A percentile compares a stretch with the other conserved stretches of the same genome.
Evolutionary conservation across 2,797 vertebrate genomes (phyloP).

Genomic region (Betta splendens): DNA sequence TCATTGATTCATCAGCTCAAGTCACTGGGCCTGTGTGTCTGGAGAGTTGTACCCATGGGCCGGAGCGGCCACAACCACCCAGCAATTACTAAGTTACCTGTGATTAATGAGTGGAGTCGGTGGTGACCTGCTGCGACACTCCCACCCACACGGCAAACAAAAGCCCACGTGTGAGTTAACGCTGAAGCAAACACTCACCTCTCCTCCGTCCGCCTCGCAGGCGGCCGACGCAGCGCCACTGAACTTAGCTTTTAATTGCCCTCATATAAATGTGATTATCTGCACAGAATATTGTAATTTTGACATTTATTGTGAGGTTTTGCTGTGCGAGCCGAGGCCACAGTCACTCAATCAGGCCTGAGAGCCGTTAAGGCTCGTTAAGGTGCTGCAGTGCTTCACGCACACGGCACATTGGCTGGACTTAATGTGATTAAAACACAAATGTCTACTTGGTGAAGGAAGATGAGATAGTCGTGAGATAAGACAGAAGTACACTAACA

Average conservation of each 20-base stretch:
- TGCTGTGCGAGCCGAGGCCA: background rate
- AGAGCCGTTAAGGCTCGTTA: slow-evolving; percentile 19
- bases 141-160: slow-evolving; percentile 3
- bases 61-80: slow-evolving; percentile 65
- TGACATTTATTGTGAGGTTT: slow-evolving; percentile 50
- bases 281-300: slow-evolving; percentile 43
- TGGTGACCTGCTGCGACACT: slow-evolving; percentile 14
- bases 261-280: slow-evolving; percentile 23
- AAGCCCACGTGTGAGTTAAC: slow-evolving; percentile 1
- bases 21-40: slow-evolving; percentile 21
- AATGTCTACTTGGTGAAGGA: background rate
- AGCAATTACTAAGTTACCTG: slow-evolving; percentile 75
- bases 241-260: slow-evolving; percentile 40
- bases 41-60: slow-evolving; percentile 25
- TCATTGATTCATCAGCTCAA: slow-evolving; percentile 66
- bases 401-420: background rate
- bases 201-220: slow-evolving; percentile 12
- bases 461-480: background rate
- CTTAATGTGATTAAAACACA: slow-evolving; percentile 2
- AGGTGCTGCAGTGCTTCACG: no score
- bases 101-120: slow-evolving; percentile 69
- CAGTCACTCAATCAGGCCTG: slow-evolving; percentile 2
- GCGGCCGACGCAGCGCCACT: slow-evolving; percentile 1
- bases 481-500: no score
- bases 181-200: slow-evolving; percentile 1